Evolutionary conservation across 1,140 invertebrate genomes (phyloP), one percentile per base, ranked within the genome.

Genomic region (Bicyclus anynana): DNA sequence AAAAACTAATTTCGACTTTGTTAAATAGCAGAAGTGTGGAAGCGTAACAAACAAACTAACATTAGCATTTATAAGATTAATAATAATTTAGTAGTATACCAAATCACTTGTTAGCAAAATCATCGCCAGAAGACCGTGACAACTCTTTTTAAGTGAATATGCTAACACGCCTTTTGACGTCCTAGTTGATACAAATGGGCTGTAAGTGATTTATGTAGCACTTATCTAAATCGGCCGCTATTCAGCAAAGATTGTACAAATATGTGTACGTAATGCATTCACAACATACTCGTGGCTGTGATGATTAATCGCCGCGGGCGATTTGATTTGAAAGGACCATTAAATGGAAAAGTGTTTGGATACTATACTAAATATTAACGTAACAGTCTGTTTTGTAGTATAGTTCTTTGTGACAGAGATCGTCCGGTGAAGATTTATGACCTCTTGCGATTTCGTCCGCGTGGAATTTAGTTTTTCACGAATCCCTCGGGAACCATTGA

Each of bases 281-380:
- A 57, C 27, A 57, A 47, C 35, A 38, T n/a, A n/a, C n/a, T n/a
- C n/a, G n/a, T 57, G 52, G 33, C 53, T 40, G 54, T 23, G 42
- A 49, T 53, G 60, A 62, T 62, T 53, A 62, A 62, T 62, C 50
- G 50, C 37, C 26, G 49, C 35, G 44, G 54, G 18, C 23, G 51
- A 54, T 53, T 48, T 50, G 54, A 53, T 62, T 42, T 50, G 38
- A 42, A 57, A 42, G 42, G 33, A 57, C 55, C 53, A 48, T 57
- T 38, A 33, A 42, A 53, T 57, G 47, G 49, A 58, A 51, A 57
- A 50, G 50, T 59, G 18, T 59, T 46, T 42, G 21, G 13, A 12
- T 33, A 7, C 10, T 7, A 27, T 27, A 4, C 29, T 10, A 3
- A 3, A 33, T 33, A 23, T 23, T n/a, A n/a, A n/a, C n/a, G n/a